A percentile compares a stretch with the other conserved stretches of the same genome.
These are phyloP conservation scores for Xenopus laevis DNA, from an alignment of 2,113 vertebrate genomes.

Conservation along the genomic window DNA sequence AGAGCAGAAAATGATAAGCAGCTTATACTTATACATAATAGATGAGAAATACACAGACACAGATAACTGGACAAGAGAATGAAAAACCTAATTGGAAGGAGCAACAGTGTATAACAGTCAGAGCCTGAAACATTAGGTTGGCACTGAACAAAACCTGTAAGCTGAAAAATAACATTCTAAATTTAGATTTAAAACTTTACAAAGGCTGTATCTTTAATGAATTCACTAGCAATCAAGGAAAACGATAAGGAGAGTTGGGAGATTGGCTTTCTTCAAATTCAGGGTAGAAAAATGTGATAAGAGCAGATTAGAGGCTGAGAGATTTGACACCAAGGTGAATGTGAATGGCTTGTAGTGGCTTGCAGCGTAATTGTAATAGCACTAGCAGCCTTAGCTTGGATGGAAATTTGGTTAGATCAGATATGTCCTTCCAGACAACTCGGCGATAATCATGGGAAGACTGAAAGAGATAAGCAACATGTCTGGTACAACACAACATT, in stretches of 20 bases:
- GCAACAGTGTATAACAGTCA: not conserved
- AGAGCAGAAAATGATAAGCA: not conserved
- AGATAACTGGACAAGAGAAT: not conserved
- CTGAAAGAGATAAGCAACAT: no score
- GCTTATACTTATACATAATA: not conserved
- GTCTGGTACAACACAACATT: no score
- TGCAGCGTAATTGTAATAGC: not conserved
- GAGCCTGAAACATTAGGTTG: not conserved
- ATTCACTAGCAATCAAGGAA: constrained; percentile 6
- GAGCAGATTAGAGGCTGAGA: not conserved
- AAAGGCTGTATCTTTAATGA: constrained; percentile 2
- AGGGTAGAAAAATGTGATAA: not conserved
- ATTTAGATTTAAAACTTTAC: constrained; percentile 1
- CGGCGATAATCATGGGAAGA: not conserved
- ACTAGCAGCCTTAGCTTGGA: not conserved
- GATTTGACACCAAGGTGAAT: constrained; percentile 2
- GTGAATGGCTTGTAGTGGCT: not conserved
- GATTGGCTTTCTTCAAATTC: not conserved
- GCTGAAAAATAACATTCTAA: not conserved
- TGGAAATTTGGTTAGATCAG: not conserved
- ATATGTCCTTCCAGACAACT: not conserved
- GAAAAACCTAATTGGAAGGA: not conserved
- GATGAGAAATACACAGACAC: not conserved
- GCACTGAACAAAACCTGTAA: not conserved
- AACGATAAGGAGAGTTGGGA: not conserved